These are phyloP conservation scores for Rhinogobio ventralis DNA, from an alignment of 2,797 vertebrate genomes.

Conservation along the genomic window DNA sequence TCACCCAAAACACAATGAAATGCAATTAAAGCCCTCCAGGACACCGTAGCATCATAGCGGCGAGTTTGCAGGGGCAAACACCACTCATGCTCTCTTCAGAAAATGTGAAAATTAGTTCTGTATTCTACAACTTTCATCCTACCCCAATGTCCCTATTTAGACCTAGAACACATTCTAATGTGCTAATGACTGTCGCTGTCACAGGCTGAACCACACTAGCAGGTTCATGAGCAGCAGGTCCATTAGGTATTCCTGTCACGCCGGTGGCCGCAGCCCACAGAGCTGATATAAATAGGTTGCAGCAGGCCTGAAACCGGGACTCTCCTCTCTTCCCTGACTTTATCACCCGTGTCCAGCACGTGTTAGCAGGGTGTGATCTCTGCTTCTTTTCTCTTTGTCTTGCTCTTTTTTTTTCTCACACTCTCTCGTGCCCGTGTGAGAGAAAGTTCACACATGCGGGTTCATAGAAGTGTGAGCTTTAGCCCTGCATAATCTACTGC, in stretches of 20 bases:
- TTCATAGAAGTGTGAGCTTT: slow-evolving; percentile 44
- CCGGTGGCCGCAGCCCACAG: slow-evolving; percentile 72
- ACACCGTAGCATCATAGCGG: neutral
- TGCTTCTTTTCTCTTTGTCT: slow-evolving; percentile 25
- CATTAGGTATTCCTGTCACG: slow-evolving; percentile 77
- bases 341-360: slow-evolving; percentile 72
- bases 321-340: slow-evolving; percentile 70
- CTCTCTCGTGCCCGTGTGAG: slow-evolving; percentile 24
- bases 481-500: slow-evolving; percentile 51
- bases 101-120: slow-evolving; percentile 32
- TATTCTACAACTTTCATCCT: neutral
- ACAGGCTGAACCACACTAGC: slow-evolving; percentile 35
- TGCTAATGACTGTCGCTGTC: slow-evolving; percentile 18
- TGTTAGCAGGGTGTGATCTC: slow-evolving; percentile 53
- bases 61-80: neutral
- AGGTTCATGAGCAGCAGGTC: slow-evolving; percentile 66
- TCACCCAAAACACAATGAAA: neutral
- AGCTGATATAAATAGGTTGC: slow-evolving; percentile 78
- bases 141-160: slow-evolving; percentile 6
- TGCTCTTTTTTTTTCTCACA: slow-evolving; percentile 23
- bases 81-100: neutral
- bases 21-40: slow-evolving; percentile 12
- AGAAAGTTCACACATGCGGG: slow-evolving; percentile 48
- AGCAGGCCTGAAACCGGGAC: slow-evolving; percentile 72
- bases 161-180: slow-evolving; percentile 43